Evolutionary conservation across 2,797 vertebrate species (phyloP).

Genomic region (Aeoliscus strigatus): DNA sequence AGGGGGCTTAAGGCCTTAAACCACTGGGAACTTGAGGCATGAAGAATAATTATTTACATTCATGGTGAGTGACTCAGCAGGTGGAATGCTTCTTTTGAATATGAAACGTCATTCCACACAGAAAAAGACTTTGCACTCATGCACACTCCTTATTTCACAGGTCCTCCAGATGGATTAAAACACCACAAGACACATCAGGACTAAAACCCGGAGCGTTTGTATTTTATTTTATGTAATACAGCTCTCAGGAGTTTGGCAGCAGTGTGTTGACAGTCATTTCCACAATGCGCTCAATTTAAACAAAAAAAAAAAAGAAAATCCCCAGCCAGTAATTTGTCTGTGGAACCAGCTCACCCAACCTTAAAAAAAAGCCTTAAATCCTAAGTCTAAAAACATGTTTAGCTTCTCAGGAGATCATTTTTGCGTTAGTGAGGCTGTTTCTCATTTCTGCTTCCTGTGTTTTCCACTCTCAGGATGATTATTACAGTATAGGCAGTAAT

Average conservation of each 20-base stretch:
- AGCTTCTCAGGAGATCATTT: constrained; percentile 13
- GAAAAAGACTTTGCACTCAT: constrained; percentile 11
- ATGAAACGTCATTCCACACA: constrained; percentile 5
- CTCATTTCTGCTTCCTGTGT: constrained; percentile 57
- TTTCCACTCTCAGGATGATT: constrained; percentile 80
- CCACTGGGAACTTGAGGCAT: constrained; percentile 34
- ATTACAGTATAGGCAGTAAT: constrained; percentile 80
- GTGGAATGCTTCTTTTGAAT: constrained; percentile 36
- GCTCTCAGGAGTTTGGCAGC: constrained; percentile 57
- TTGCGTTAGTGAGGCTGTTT: constrained; percentile 29
- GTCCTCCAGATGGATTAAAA: constrained; percentile 42
- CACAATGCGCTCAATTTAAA: constrained; percentile 57
- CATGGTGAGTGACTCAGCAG: constrained; percentile 43
- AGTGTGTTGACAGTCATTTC: constrained; percentile 50
- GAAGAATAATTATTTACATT: constrained; percentile 50
- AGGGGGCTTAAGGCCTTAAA: constrained; percentile 37
- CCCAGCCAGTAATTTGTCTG: constrained; percentile 62
- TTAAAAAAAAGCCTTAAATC: constrained; percentile 54
- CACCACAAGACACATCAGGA: constrained; percentile 16
- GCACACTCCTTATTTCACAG: constrained; percentile 13
- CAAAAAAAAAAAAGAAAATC: constrained; percentile 46
- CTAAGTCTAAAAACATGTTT: constrained; percentile 38
- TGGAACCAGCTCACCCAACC: constrained; percentile 49
- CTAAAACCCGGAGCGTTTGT: constrained; percentile 32
- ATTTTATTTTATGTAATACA: too few relatives aligned